phyloP scores from a whole-genome alignment of 2,888 invertebrate genomes.

The Hirtodrosophila confusa region DNA sequence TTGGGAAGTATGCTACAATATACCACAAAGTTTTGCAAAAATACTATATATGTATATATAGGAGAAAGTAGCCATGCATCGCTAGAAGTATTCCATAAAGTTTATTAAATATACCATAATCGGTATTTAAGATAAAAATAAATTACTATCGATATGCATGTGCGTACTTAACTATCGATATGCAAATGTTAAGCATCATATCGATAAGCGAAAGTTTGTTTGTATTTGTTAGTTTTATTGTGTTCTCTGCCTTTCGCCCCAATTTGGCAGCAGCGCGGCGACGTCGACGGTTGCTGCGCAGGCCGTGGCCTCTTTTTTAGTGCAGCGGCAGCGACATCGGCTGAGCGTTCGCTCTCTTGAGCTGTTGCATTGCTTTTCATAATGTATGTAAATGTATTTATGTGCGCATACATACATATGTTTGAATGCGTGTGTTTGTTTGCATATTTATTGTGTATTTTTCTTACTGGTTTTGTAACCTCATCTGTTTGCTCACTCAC shows the following conservation, averaged over 20 bases:
- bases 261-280: conserved; percentile 56
- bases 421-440: conserved; percentile 34
- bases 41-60: too few species aligned
- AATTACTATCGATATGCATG: conserved; percentile 4
- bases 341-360: conserved; percentile 25
- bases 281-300: conserved; percentile 40
- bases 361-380: conserved; percentile 48
- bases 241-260: conserved; percentile 49
- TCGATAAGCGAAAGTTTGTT: conserved; percentile 63
- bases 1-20: too few species aligned
- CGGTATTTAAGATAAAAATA: not conserved
- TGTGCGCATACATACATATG: not conserved
- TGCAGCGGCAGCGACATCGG: conserved; percentile 24
- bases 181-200: conserved; percentile 23
- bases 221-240: conserved; percentile 23
- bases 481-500: conserved; percentile 53
- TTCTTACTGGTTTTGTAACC: conserved; percentile 54
- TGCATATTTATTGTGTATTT: conserved; percentile 66
- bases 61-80: too few species aligned
- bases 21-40: too few species aligned
- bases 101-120: too few species aligned
- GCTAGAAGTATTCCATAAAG: too few species aligned
- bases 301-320: conserved; percentile 70
- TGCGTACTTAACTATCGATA: conserved; percentile 33
- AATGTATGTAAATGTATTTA: conserved; percentile 1